Percentiles rank a stretch among this genome's conserved stretches.
Evolutionary conservation across 2,888 invertebrate species (phyloP).

Genomic region (Apodemia hepburni): DNA sequence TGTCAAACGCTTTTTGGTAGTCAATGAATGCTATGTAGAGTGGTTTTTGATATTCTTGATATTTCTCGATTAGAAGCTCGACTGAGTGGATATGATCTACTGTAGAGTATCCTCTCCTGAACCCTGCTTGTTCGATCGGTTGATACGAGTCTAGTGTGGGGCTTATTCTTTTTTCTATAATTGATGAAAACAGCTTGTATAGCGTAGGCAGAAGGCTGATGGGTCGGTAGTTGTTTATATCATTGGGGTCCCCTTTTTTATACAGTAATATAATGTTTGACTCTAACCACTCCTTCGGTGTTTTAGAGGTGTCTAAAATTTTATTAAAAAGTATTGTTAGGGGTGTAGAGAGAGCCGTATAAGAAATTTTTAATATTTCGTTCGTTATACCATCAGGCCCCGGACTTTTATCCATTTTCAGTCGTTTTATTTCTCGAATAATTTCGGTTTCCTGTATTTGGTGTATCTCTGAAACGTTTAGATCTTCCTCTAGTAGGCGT

Average conservation of each 20-base stretch:
- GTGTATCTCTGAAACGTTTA: background rate
- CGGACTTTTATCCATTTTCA: background rate
- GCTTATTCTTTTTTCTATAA: conserved; percentile 1
- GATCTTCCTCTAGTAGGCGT: too few relatives aligned
- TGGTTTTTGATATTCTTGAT: background rate
- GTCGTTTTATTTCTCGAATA: background rate
- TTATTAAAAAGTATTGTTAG: background rate
- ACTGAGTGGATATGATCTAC: background rate
- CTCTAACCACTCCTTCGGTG: background rate
- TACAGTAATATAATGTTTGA: background rate
- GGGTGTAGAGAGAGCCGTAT: background rate
- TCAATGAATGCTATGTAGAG: too few relatives aligned
- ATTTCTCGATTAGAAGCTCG: background rate
- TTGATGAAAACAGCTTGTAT: background rate
- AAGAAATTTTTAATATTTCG: background rate
- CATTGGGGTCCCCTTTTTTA: too few relatives aligned
- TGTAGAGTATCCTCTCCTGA: background rate
- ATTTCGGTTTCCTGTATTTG: background rate
- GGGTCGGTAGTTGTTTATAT: background rate
- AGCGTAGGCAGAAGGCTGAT: background rate
- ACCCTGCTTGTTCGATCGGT: background rate
- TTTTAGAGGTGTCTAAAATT: background rate
- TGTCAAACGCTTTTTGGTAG: too few relatives aligned
- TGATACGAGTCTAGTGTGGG: background rate
- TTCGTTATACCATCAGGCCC: background rate